Conservation (phyloP, 2,113 vertebrate genomes). For the Phrynosoma platyrhinos region DNA sequence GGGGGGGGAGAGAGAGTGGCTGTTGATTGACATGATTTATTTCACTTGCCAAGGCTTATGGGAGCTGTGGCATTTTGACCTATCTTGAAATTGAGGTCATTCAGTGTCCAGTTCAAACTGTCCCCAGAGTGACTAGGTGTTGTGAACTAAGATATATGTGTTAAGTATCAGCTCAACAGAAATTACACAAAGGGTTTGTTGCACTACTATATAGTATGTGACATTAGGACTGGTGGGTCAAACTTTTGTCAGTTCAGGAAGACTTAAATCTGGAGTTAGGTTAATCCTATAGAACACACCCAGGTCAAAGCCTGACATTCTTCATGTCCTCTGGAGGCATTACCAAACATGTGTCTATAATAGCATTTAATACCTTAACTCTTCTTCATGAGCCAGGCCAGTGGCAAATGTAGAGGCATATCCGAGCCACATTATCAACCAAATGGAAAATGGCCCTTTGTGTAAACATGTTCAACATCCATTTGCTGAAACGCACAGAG, state of each 20-base stretch:
- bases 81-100: constrained; percentile 78
- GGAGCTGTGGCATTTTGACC: constrained; percentile 67
- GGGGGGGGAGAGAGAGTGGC: constrained; percentile 59
- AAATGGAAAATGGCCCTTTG: constrained; percentile 12
- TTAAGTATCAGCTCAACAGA: constrained; percentile 70
- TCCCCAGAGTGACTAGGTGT: constrained; percentile 51
- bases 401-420: background rate
- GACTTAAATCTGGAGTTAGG: constrained; percentile 50
- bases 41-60: constrained; percentile 55
- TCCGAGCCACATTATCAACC: background rate
- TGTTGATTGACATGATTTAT: constrained; percentile 70
- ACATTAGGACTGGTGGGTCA: constrained; percentile 63
- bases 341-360: constrained; percentile 31
- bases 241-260: constrained; percentile 58
- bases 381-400: constrained; percentile 18
- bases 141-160: constrained; percentile 44
- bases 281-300: constrained; percentile 62
- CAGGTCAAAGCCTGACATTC: constrained; percentile 71
- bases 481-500: background rate
- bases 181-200: constrained; percentile 76
- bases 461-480: constrained; percentile 29
- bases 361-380: background rate
- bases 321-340: constrained; percentile 59
- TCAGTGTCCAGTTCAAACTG: constrained; percentile 62
- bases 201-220: constrained; percentile 61